Evolutionary conservation across 2,797 vertebrate genomes (phyloP).

Genomic region (Pseudotriccus pelzelni): DNA sequence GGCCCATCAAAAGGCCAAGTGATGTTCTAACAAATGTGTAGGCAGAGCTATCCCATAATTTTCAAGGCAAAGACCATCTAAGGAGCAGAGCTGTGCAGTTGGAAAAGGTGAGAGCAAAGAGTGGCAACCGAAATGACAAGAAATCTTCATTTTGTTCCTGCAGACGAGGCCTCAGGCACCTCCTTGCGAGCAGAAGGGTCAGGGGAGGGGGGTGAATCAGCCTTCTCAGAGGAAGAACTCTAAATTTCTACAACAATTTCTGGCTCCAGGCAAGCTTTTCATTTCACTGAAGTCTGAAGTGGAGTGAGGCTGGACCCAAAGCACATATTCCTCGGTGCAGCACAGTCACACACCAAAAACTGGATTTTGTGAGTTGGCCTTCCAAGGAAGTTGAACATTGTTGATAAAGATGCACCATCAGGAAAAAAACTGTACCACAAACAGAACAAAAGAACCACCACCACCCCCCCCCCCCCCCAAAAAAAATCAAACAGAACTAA

Average conservation of each 20-base stretch:
- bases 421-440: background rate
- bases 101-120: background rate
- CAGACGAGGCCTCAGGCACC: background rate
- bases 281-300: background rate
- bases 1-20: background rate
- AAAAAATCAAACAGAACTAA: background rate
- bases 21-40: background rate
- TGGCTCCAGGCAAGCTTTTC: background rate
- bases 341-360: background rate
- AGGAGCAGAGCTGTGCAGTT: background rate
- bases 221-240: background rate
- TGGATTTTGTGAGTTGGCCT: background rate
- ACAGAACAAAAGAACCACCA: background rate
- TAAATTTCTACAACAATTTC: background rate
- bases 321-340: background rate
- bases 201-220: background rate
- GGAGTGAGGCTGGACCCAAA: background rate
- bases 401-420: background rate
- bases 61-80: background rate
- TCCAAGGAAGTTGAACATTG: background rate
- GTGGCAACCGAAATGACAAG: background rate
- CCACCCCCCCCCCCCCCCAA: accelerated
- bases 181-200: background rate
- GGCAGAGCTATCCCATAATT: background rate
- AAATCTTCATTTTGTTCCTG: background rate